Percentiles rank a stretch among this genome's conserved stretches.
Conservation (phyloP, 2,888 invertebrate species). For the Spodoptera exigua region DNA sequence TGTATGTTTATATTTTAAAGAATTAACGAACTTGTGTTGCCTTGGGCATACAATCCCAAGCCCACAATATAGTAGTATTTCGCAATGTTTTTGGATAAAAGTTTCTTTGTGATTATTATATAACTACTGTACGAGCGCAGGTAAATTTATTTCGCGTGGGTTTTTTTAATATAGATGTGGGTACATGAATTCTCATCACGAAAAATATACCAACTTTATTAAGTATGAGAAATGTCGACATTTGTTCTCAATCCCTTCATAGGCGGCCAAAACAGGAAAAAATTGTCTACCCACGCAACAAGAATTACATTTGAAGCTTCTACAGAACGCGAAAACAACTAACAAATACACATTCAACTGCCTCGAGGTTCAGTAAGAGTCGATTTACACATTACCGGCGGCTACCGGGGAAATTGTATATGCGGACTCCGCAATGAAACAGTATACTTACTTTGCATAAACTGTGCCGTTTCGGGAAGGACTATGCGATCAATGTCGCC, state of each 20-base stretch:
- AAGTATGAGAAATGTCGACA: constrained; percentile 15
- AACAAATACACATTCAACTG: constrained; percentile 28
- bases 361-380: constrained; percentile 27
- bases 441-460: constrained; percentile 37
- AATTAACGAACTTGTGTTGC: too few species aligned
- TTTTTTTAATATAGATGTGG: too few species aligned
- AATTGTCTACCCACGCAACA: constrained; percentile 35
- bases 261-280: constrained; percentile 22
- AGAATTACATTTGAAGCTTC: constrained; percentile 39
- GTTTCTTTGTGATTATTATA: too few species aligned
- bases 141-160: too few species aligned
- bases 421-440: constrained; percentile 33
- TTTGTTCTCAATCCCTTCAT: constrained; percentile 22
- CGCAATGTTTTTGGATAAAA: too few species aligned
- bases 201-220: constrained; percentile 15
- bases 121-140: too few species aligned
- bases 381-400: constrained; percentile 45
- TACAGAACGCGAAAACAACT: constrained; percentile 42
- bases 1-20: too few species aligned
- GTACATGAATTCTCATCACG: not conserved
- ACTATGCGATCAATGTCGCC: constrained; percentile 12
- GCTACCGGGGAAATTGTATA: constrained; percentile 43
- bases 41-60: too few species aligned
- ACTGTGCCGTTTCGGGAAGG: constrained; percentile 11
- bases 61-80: too few species aligned